A percentile compares a stretch with the other conserved stretches of the same genome.
Evolutionary conservation across 2,113 vertebrate species (phyloP).

Genomic region (Pao palembangensis): DNA sequence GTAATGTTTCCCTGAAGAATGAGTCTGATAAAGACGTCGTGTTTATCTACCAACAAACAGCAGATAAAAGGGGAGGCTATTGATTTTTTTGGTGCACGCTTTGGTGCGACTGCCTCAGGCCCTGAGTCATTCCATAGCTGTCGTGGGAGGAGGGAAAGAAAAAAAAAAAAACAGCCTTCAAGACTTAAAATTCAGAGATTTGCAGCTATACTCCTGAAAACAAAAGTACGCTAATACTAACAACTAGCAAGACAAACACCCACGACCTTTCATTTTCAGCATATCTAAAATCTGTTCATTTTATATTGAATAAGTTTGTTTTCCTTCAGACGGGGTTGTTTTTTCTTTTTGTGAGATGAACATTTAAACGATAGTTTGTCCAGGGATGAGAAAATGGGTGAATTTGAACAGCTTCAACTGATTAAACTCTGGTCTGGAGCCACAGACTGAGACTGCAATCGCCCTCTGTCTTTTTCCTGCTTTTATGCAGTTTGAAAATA

Average conservation of each 20-base stretch:
- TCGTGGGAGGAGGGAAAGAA: not conserved
- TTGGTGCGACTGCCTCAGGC: constrained; percentile 29
- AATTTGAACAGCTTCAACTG: not conserved
- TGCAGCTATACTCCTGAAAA: not conserved
- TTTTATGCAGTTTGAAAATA: not conserved
- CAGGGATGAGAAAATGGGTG: not conserved
- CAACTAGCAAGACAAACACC: too few relatives aligned
- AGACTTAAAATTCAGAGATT: constrained; percentile 16
- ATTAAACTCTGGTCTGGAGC: not conserved
- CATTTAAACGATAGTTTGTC: not conserved
- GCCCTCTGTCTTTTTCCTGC: not conserved
- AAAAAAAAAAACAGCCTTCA: not conserved
- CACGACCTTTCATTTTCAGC: too few relatives aligned
- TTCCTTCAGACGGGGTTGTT: not conserved
- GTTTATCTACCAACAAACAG: constrained; percentile 25
- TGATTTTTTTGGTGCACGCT: constrained; percentile 39
- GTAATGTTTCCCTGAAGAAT: constrained; percentile 1
- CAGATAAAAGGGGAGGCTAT: constrained; percentile 35
- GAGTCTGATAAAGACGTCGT: constrained; percentile 5
- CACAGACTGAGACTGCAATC: not conserved
- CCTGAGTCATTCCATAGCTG: constrained; percentile 45
- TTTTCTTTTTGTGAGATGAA: not conserved
- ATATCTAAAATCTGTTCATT: too few relatives aligned
- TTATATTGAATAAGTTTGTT: too few relatives aligned
- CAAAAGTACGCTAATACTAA: not conserved